Conservation (phyloP, 2,797 vertebrate genomes). For the Columba guinea region DNA sequence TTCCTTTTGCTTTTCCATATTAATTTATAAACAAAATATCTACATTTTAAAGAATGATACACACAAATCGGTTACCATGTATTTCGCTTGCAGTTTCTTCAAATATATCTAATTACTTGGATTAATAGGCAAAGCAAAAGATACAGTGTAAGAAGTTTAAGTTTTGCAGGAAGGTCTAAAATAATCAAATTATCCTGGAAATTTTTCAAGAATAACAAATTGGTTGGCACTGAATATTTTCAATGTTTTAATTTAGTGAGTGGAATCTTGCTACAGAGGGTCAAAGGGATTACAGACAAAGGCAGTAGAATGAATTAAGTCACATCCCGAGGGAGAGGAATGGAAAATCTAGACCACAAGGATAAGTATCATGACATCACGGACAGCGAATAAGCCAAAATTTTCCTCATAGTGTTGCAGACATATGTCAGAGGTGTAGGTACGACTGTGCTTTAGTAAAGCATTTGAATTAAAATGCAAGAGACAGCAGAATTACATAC, state of each 20-base stretch:
- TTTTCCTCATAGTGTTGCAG: neutral
- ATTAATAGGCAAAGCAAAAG: neutral
- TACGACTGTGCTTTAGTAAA: neutral
- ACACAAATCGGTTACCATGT: neutral
- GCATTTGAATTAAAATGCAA: neutral
- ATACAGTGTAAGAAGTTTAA: neutral
- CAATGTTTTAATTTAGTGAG: neutral
- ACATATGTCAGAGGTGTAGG: neutral
- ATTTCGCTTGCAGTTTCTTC: neutral
- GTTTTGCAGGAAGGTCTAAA: neutral
- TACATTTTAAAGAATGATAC: neutral
- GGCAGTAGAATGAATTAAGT: neutral
- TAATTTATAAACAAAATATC: neutral
- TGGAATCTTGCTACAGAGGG: neutral
- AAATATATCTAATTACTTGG: neutral
- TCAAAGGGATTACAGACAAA: neutral
- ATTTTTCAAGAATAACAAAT: slow-evolving; percentile 28
- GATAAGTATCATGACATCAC: neutral
- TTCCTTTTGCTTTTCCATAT: neutral
- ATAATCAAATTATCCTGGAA: slow-evolving; percentile 2
- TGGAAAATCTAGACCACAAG: neutral
- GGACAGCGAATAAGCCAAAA: neutral
- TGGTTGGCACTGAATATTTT: slow-evolving; percentile 15
- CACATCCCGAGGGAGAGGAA: neutral
- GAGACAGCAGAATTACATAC: neutral